Conservation (phyloP, 2,113 vertebrate genomes). For the Microcebus murinus region DNA sequence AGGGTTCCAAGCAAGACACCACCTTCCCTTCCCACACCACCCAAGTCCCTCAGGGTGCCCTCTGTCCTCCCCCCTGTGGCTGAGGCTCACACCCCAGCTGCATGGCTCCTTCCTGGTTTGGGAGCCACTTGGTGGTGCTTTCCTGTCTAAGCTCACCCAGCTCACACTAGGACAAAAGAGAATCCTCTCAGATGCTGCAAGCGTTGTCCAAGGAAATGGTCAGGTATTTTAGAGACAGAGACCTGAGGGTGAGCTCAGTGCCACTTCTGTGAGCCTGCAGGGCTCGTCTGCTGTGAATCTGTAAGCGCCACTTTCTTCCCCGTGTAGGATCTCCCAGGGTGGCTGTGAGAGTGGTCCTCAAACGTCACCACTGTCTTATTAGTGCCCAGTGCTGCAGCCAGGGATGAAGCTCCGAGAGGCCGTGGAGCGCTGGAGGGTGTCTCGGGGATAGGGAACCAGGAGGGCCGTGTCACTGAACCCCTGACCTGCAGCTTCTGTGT, state of each 20-base stretch:
- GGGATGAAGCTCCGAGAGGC: not conserved
- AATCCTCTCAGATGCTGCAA: not conserved
- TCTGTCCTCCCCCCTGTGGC: not conserved
- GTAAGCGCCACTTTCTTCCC: no score
- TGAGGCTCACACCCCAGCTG: no score
- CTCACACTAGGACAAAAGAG: not conserved
- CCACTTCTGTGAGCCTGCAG: not conserved
- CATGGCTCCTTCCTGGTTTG: not conserved
- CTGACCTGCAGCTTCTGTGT: constrained; percentile 21
- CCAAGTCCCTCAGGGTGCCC: not conserved
- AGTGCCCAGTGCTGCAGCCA: not conserved
- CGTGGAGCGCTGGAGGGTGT: not conserved
- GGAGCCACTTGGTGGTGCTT: not conserved
- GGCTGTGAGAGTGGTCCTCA: not conserved
- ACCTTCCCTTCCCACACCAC: accelerated
- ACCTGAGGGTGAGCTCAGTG: not conserved
- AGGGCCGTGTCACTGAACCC: not conserved
- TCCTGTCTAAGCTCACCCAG: not conserved
- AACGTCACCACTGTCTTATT: not conserved
- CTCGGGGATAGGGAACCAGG: not conserved
- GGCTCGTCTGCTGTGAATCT: not conserved
- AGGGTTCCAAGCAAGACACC: not conserved
- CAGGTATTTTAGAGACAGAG: not conserved
- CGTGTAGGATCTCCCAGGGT: no score
- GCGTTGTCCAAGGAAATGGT: not conserved